phyloP scores from a whole-genome alignment of 2,113 vertebrate species.

The Cygnus buccinator region DNA sequence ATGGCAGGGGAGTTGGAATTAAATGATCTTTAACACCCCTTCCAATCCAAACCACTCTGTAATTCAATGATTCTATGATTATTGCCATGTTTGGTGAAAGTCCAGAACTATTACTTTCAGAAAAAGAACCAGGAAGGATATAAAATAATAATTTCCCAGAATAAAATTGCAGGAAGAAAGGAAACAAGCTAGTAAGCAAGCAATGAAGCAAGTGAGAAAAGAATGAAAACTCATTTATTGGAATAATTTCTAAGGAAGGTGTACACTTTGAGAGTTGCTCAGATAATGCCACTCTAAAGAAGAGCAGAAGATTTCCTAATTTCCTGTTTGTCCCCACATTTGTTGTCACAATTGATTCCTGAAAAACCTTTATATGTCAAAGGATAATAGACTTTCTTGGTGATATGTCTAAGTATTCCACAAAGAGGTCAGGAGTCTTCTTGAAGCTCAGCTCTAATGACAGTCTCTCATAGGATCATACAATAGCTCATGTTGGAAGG shows the following conservation, averaged over 20 bases:
- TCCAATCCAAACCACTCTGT: no score
- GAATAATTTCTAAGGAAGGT: not conserved
- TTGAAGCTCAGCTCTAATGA: not conserved
- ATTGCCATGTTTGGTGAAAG: not conserved
- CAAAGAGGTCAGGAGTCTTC: not conserved
- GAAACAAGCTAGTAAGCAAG: not conserved
- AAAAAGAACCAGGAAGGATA: not conserved
- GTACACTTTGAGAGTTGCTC: not conserved
- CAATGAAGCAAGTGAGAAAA: not conserved
- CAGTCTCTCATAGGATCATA: not conserved
- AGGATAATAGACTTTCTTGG: not conserved
- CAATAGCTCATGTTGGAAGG: not conserved
- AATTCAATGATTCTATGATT: not conserved
- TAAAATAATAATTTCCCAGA: not conserved
- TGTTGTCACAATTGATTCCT: not conserved
- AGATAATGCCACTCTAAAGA: not conserved
- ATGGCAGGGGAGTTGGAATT: no score
- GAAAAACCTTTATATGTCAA: not conserved
- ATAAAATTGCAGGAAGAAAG: not conserved
- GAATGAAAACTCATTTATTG: not conserved
- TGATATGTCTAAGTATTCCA: not conserved
- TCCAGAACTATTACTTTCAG: not conserved
- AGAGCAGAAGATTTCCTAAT: not conserved
- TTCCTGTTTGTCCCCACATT: not conserved
- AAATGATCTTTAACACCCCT: no score